phyloP scores from a whole-genome alignment of 1,140 invertebrate genomes.

The Drosophila burlai region DNA sequence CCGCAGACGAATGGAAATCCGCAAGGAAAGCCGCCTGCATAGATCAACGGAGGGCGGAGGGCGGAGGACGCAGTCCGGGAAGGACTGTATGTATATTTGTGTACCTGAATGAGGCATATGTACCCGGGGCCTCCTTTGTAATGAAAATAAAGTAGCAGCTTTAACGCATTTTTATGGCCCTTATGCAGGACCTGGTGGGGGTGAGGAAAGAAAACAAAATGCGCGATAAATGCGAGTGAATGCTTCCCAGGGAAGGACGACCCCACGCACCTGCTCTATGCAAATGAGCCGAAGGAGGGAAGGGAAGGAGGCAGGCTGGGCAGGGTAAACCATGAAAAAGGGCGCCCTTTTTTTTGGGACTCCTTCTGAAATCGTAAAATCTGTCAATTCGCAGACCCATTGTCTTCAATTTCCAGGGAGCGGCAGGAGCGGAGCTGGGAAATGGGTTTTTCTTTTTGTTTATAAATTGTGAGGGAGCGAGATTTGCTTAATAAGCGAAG shows the following conservation, averaged over 20 bases:
- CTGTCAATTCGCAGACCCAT: slow-evolving; percentile 76
- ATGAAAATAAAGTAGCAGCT: slow-evolving; percentile 82
- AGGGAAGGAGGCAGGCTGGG: too few relatives aligned
- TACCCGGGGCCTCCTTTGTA: slow-evolving; percentile 20
- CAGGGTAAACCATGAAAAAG: neutral
- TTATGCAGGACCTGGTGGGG: slow-evolving; percentile 1
- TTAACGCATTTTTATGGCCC: slow-evolving; percentile 79
- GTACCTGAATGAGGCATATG: neutral
- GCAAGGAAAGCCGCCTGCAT: slow-evolving; percentile 43
- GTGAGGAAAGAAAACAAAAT: slow-evolving; percentile 29
- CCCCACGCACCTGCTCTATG: slow-evolving; percentile 55
- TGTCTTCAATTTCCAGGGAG: slow-evolving; percentile 68
- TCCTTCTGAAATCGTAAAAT: slow-evolving; percentile 62
- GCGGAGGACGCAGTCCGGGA: slow-evolving; percentile 16
- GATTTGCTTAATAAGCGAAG: too few relatives aligned
- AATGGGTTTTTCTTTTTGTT: neutral
- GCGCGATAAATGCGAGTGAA: slow-evolving; percentile 45
- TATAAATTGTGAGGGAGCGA: neutral
- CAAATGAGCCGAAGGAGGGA: slow-evolving; percentile 50
- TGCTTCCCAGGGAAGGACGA: neutral
- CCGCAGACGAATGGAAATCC: slow-evolving; percentile 31
- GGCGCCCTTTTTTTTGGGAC: neutral
- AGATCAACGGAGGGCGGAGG: slow-evolving; percentile 45
- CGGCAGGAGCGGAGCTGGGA: neutral
- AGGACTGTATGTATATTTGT: neutral